Percentiles rank a stretch among this genome's conserved stretches.
Conservation (phyloP, 92 coral and sea anemone species). For the Palythoa caribaeorum region DNA sequence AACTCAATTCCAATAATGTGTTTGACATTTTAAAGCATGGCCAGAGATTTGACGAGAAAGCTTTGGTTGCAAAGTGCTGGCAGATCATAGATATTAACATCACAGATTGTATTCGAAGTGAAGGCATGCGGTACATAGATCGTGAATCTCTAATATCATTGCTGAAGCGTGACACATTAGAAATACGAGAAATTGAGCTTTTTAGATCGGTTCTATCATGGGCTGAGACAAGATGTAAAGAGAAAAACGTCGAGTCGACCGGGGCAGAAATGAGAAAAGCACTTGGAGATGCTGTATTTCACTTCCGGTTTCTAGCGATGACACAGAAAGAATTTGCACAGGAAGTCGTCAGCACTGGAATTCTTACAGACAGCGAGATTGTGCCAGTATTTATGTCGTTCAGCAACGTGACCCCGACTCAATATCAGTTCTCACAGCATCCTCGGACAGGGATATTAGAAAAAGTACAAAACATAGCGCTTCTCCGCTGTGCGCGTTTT, state of each 20-base stretch:
- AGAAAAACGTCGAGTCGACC: slow-evolving; percentile 10
- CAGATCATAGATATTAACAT: slow-evolving; percentile 56
- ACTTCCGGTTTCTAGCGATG: slow-evolving; percentile 57
- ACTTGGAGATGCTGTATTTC: slow-evolving; percentile 52
- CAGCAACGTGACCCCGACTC: background rate
- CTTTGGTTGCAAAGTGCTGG: slow-evolving; percentile 61
- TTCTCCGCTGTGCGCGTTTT: slow-evolving; percentile 32
- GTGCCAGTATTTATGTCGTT: slow-evolving; percentile 34
- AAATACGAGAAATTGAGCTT: slow-evolving; percentile 53
- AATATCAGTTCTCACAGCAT: slow-evolving; percentile 1
- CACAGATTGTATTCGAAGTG: slow-evolving; percentile 49
- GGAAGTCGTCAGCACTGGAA: slow-evolving; percentile 32
- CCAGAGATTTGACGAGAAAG: slow-evolving; percentile 50
- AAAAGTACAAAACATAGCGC: slow-evolving; percentile 21
- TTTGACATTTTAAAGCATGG: slow-evolving; percentile 57
- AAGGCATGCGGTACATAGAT: slow-evolving; percentile 38
- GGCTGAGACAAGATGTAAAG: slow-evolving; percentile 56
- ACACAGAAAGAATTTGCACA: slow-evolving; percentile 43
- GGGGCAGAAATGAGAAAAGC: slow-evolving; percentile 49
- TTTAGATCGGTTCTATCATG: slow-evolving; percentile 50
- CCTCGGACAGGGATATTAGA: slow-evolving; percentile 26
- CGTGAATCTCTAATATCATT: slow-evolving; percentile 50
- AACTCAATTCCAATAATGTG: slow-evolving; percentile 55
- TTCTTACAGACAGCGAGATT: slow-evolving; percentile 41
- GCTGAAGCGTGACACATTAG: slow-evolving; percentile 62